These are phyloP conservation scores for Bombus polaris DNA, from an alignment of 1,140 invertebrate species.

Conservation along the genomic window DNA sequence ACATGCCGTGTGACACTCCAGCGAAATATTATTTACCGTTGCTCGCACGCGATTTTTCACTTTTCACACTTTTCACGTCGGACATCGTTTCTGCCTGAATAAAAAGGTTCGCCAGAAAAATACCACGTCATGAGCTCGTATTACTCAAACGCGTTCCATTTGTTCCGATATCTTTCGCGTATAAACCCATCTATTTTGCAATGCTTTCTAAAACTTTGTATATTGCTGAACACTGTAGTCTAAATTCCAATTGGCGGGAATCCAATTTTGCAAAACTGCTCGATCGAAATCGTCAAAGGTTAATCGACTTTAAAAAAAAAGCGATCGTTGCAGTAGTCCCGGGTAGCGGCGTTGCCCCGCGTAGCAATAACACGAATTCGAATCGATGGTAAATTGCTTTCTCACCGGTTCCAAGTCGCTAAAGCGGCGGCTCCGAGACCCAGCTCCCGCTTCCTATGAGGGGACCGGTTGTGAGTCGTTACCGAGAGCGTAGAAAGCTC, in stretches of 20 bases:
- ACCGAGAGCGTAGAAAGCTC: constrained; percentile 75
- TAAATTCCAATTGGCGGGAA: background rate
- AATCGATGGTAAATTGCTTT: constrained; percentile 63
- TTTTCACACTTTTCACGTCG: background rate
- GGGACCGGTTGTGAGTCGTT: constrained; percentile 65
- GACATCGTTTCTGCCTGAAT: background rate
- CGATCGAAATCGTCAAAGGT: background rate
- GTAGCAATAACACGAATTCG: background rate
- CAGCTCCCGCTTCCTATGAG: constrained; percentile 60
- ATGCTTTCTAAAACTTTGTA: background rate
- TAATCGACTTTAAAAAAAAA: background rate
- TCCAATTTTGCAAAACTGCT: background rate
- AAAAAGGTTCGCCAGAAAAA: background rate
- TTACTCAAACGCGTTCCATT: background rate
- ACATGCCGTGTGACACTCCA: too few relatives aligned
- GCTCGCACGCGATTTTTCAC: background rate
- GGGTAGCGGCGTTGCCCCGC: background rate
- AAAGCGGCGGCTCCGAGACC: constrained; percentile 41
- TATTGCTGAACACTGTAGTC: background rate
- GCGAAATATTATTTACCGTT: background rate
- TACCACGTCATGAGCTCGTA: background rate
- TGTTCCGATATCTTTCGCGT: background rate
- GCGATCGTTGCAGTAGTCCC: background rate
- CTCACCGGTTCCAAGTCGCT: constrained; percentile 71
- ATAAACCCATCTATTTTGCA: background rate